Conservation (phyloP, 2,113 vertebrate genomes). For the Xiphophorus couchianus region DNA sequence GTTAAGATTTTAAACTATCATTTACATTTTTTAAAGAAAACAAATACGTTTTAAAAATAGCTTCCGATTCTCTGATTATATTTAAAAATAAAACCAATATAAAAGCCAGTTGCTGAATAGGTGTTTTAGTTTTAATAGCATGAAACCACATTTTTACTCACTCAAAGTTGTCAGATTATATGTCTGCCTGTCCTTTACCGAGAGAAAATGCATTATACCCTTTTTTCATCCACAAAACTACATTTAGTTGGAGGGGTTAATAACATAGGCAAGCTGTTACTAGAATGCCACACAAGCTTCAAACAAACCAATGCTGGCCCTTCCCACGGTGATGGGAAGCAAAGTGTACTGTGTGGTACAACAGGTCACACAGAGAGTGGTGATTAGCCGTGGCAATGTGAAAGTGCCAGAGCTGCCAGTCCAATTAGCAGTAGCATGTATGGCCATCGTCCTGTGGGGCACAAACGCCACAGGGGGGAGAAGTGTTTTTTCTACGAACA, state of each 20-base stretch:
- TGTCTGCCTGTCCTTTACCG: too few relatives aligned
- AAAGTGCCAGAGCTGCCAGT: slow-evolving; percentile 23
- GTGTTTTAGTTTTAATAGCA: too few relatives aligned
- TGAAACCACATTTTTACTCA: too few relatives aligned
- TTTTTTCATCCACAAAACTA: too few relatives aligned
- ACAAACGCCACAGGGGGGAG: neutral
- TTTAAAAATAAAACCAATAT: too few relatives aligned
- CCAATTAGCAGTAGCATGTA: slow-evolving; percentile 48
- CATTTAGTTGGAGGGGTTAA: neutral
- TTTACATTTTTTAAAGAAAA: too few relatives aligned
- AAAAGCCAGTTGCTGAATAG: too few relatives aligned
- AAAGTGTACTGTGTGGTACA: neutral
- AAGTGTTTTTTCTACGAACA: neutral
- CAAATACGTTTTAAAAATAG: too few relatives aligned
- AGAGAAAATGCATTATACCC: too few relatives aligned
- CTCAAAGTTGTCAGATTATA: too few relatives aligned
- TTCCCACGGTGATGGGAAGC: neutral
- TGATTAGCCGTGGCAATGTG: slow-evolving; percentile 29
- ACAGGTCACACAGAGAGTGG: slow-evolving; percentile 20
- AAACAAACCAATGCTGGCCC: neutral
- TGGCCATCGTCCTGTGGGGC: slow-evolving; percentile 16
- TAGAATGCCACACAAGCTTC: neutral
- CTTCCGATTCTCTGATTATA: too few relatives aligned
- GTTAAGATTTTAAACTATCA: too few relatives aligned
- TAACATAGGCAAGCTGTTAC: neutral